A percentile compares a stretch with the other conserved stretches of the same genome.
Evolutionary conservation across 2,113 vertebrate genomes (phyloP).

Genomic region (Hypocryptadius cinnamomeus): DNA sequence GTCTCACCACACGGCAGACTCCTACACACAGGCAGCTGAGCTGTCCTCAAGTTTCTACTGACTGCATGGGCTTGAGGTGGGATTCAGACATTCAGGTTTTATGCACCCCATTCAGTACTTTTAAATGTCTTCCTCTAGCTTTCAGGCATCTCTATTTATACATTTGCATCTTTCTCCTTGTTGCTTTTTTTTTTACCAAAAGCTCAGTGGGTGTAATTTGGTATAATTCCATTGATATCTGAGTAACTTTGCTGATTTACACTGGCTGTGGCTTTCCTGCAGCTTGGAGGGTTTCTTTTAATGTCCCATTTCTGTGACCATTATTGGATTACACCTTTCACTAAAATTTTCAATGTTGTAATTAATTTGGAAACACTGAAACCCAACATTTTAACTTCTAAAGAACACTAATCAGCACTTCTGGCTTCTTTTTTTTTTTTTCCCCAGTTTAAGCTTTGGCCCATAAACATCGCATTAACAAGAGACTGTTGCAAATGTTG

Average conservation of each 20-base stretch:
- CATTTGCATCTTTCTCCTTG: not conserved
- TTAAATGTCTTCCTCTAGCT: not conserved
- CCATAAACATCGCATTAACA: not conserved
- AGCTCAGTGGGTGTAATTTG: not conserved
- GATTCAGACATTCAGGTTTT: not conserved
- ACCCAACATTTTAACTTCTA: not conserved
- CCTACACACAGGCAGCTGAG: rapidly evolving
- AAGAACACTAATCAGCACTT: not conserved
- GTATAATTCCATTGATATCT: not conserved
- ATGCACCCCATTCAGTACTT: not conserved
- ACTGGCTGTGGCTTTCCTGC: not conserved
- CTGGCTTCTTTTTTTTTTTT: not conserved
- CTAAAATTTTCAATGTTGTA: not conserved
- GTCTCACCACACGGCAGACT: not conserved
- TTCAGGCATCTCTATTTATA: not conserved
- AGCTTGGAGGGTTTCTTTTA: not conserved
- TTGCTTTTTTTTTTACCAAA: not conserved
- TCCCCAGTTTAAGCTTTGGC: not conserved
- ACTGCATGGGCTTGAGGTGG: not conserved
- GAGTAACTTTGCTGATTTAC: not conserved
- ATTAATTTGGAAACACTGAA: not conserved
- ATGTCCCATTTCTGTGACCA: not conserved
- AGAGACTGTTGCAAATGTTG: slow-evolving; percentile 23
- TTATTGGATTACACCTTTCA: not conserved
- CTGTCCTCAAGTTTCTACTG: not conserved